phyloP scores from a whole-genome alignment of 1,140 invertebrate species.

The Holcopasites calliopsidis region DNA sequence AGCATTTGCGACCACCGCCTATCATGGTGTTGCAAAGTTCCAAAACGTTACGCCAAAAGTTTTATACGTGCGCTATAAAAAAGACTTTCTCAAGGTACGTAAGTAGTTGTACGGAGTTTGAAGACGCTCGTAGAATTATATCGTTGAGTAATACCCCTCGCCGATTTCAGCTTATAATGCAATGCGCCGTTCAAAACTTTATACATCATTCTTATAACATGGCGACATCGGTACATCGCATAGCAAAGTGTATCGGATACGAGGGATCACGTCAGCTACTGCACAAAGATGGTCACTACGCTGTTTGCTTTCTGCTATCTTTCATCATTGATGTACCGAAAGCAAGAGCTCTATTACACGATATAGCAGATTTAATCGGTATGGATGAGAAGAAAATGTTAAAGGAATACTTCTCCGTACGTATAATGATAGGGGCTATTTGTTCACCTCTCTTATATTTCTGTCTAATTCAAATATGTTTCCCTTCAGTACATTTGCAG shows the following conservation, averaged over 20 bases:
- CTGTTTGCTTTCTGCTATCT: constrained; percentile 82
- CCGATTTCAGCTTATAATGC: constrained; percentile 26
- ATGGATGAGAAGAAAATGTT: constrained; percentile 76
- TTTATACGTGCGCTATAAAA: constrained; percentile 85
- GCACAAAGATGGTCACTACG: constrained; percentile 81
- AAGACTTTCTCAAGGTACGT: constrained; percentile 81
- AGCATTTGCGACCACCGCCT: constrained; percentile 82
- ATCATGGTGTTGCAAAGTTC: constrained; percentile 81
- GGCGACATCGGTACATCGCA: constrained; percentile 77
- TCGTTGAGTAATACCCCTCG: not conserved
- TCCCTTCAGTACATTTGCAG: constrained; percentile 65
- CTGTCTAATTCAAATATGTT: not conserved
- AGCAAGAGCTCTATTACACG: constrained; percentile 81
- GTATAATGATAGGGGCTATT: constrained; percentile 12
- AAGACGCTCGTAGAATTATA: constrained; percentile 1
- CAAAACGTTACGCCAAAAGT: constrained; percentile 81
- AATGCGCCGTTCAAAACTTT: constrained; percentile 82
- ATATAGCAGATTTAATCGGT: constrained; percentile 81
- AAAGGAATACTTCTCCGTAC: constrained; percentile 64
- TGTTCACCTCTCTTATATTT: constrained; percentile 13
- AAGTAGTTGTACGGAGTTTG: not conserved
- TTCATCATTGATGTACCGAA: constrained; percentile 79
- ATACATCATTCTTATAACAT: constrained; percentile 78
- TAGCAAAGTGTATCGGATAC: constrained; percentile 82
- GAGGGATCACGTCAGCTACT: constrained; percentile 82